A percentile compares a stretch with the other conserved stretches of the same genome.
Conservation (phyloP, 1,140 invertebrate species). For the Hirudo medicinalis region DNA sequence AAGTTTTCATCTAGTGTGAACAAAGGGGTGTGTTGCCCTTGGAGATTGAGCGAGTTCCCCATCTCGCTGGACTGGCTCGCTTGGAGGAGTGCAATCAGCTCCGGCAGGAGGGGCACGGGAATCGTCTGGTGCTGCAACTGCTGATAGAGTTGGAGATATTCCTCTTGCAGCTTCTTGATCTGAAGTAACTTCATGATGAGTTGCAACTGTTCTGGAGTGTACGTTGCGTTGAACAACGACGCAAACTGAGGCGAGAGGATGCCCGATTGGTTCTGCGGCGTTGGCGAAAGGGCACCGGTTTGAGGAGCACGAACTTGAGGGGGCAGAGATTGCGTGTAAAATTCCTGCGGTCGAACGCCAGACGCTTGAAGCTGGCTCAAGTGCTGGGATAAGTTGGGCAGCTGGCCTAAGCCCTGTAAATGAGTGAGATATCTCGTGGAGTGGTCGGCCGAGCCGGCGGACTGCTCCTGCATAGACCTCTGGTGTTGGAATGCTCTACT, state of each 20-base stretch:
- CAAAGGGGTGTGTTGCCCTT: neutral
- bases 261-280: neutral
- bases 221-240: neutral
- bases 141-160: neutral
- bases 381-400: constrained; percentile 7
- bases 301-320: constrained; percentile 1
- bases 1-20: neutral
- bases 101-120: neutral
- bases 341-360: constrained; percentile 1
- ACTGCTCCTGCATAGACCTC: neutral
- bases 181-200: neutral
- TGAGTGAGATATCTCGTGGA: neutral
- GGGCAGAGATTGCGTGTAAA: constrained; percentile 5
- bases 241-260: constrained; percentile 4
- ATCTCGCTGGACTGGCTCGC: neutral
- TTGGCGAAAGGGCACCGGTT: neutral
- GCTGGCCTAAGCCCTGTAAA: too few species aligned
- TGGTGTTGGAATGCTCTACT: neutral
- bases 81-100: constrained; percentile 1
- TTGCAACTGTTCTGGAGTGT: neutral
- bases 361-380: neutral
- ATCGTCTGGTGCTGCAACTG: neutral
- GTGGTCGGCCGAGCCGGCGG: neutral
- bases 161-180: constrained; percentile 9
- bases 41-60: neutral